phyloP scores from a whole-genome alignment of 1,140 invertebrate genomes.

The Archegozetes longisetosus region DNA sequence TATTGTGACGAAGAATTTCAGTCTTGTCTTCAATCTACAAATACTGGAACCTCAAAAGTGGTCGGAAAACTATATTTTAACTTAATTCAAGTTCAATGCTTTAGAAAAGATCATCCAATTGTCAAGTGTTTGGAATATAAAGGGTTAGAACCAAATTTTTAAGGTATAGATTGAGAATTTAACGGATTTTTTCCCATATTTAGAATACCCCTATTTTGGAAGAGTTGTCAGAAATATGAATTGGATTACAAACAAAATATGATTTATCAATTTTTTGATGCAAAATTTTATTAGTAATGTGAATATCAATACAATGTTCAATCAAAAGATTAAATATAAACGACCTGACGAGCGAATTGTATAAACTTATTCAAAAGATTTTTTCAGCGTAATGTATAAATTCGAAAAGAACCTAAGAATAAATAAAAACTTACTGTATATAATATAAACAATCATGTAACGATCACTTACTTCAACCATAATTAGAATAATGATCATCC shows the following conservation, averaged over 20 bases:
- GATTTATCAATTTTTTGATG: constrained; percentile 21
- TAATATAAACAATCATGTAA: neutral
- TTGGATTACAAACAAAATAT: constrained; percentile 14
- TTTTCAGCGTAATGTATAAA: constrained; percentile 46
- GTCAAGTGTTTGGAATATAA: constrained; percentile 7
- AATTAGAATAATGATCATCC: constrained; percentile 92
- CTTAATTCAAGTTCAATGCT: constrained; percentile 45
- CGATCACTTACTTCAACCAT: constrained; percentile 62
- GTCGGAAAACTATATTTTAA: constrained; percentile 42
- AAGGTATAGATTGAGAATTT: neutral
- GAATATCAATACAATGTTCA: no score
- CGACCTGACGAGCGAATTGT: no score
- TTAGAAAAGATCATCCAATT: constrained; percentile 25
- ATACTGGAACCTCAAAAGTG: constrained; percentile 32
- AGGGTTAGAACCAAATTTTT: constrained; percentile 15
- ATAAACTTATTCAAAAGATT: neutral
- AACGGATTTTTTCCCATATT: neutral
- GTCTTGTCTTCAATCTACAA: constrained; percentile 40
- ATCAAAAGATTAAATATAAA: no score
- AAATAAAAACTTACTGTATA: constrained; percentile 1
- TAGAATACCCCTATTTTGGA: neutral
- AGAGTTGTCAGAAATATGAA: constrained; percentile 21
- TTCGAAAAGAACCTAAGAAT: constrained; percentile 44
- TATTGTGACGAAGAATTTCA: constrained; percentile 49
- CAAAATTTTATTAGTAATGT: constrained; percentile 16